phyloP scores from a whole-genome alignment of 1,140 invertebrate genomes.

The Monochamus saltuarius region DNA sequence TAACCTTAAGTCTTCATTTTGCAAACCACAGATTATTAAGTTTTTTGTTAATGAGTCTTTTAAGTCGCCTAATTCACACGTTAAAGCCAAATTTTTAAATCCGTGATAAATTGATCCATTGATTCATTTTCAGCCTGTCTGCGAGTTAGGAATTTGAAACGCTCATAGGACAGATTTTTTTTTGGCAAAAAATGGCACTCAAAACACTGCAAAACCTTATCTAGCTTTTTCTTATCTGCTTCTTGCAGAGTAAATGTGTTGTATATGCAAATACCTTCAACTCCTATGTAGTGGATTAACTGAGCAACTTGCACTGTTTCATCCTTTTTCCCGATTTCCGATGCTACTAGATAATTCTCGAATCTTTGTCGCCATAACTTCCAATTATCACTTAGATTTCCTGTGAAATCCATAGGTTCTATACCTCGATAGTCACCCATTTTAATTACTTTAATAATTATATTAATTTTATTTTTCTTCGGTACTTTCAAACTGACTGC shows the following conservation, averaged over 20 bases:
- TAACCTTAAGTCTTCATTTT: constrained; percentile 14
- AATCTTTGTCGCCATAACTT: constrained; percentile 11
- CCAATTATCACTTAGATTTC: constrained; percentile 18
- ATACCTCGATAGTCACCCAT: neutral
- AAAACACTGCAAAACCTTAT: no score
- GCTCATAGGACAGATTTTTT: no score
- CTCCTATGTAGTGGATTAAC: constrained; percentile 3
- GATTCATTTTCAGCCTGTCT: constrained; percentile 12
- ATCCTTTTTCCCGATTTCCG: constrained; percentile 14
- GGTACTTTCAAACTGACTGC: no score
- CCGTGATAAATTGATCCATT: constrained; percentile 25
- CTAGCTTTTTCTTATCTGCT: neutral
- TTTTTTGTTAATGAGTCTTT: constrained; percentile 21
- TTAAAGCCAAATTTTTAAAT: constrained; percentile 20
- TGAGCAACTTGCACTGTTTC: constrained; percentile 12
- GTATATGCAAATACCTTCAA: no score
- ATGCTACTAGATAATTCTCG: constrained; percentile 18
- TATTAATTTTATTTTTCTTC: no score
- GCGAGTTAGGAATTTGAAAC: neutral
- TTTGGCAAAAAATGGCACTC: no score
- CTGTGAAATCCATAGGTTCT: neutral
- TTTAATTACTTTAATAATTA: no score
- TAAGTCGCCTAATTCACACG: constrained; percentile 25
- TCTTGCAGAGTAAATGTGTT: neutral
- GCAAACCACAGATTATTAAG: constrained; percentile 27